Conservation (phyloP, 2,113 vertebrate species). For the Polyodon spathula region DNA sequence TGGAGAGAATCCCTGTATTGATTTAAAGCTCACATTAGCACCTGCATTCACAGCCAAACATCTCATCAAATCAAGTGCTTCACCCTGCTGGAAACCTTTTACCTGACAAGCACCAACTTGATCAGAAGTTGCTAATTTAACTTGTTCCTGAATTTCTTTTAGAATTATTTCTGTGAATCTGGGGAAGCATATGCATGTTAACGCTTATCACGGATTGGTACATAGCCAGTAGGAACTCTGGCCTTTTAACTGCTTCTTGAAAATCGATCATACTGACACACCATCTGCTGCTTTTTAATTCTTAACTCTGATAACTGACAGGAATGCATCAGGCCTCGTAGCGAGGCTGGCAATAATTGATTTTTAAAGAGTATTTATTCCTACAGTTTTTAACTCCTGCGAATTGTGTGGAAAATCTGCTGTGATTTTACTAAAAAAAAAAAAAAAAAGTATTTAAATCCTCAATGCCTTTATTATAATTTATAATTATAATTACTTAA, state of each 20-base stretch:
- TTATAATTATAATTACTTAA: too few species aligned
- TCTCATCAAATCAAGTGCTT: conserved; percentile 1
- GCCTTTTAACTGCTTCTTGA: conserved; percentile 16
- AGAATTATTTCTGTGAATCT: background rate
- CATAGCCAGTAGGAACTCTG: conserved; percentile 1
- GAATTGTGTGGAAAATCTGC: background rate
- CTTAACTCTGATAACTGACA: conserved; percentile 9
- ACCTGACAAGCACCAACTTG: conserved; percentile 1
- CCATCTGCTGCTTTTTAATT: conserved; percentile 19
- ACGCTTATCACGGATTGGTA: conserved; percentile 5
- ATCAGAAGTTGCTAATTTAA: background rate
- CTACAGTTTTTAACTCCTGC: conserved; percentile 11
- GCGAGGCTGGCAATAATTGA: conserved; percentile 11
- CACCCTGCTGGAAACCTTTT: background rate
- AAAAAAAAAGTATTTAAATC: too few species aligned
- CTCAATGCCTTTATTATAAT: too few species aligned
- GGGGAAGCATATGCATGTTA: background rate
- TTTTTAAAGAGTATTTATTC: conserved; percentile 13
- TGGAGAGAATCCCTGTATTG: background rate
- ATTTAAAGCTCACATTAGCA: conserved; percentile 10
- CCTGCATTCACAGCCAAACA: background rate
- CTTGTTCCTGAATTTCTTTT: background rate
- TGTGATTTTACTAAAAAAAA: background rate
- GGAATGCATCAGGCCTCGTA: conserved; percentile 9
- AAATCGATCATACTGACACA: conserved; percentile 13